phyloP scores from a whole-genome alignment of 2,888 invertebrate genomes.

The Norana najaformis region DNA sequence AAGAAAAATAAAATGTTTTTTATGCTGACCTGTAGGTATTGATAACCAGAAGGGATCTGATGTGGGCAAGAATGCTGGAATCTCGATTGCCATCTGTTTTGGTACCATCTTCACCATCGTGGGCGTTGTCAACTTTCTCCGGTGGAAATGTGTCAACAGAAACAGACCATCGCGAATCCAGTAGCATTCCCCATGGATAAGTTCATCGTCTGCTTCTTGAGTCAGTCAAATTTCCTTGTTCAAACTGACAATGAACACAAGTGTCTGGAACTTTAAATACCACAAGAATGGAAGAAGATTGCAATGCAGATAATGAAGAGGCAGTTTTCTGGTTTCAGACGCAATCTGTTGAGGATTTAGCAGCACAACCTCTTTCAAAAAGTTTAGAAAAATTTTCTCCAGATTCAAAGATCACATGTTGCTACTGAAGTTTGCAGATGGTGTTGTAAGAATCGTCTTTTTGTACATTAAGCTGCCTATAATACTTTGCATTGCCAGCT shows the following conservation, averaged over 20 bases:
- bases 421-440: not conserved
- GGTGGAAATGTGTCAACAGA: not conserved
- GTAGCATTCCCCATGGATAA: not conserved
- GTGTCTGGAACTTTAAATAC: not conserved
- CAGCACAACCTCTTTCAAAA: not conserved
- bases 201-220: not conserved
- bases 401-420: not conserved
- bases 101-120: not conserved
- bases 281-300: not conserved
- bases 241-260: not conserved
- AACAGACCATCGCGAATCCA: not conserved
- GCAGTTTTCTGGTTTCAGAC: not conserved
- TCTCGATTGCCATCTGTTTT: not conserved
- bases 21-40: not conserved
- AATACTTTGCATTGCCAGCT: not conserved
- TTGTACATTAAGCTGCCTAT: not conserved
- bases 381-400: not conserved
- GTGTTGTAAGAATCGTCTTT: not conserved
- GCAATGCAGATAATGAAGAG: not conserved
- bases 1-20: not conserved
- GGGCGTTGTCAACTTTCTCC: slow-evolving; percentile 1
- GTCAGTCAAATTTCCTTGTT: not conserved
- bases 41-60: slow-evolving; percentile 20
- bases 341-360: not conserved
- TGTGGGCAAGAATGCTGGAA: slow-evolving; percentile 21